Evolutionary conservation across 2,888 invertebrate genomes (phyloP), one percentile per base, ranked within the genome.

Genomic region (Antheraea yamamai): DNA sequence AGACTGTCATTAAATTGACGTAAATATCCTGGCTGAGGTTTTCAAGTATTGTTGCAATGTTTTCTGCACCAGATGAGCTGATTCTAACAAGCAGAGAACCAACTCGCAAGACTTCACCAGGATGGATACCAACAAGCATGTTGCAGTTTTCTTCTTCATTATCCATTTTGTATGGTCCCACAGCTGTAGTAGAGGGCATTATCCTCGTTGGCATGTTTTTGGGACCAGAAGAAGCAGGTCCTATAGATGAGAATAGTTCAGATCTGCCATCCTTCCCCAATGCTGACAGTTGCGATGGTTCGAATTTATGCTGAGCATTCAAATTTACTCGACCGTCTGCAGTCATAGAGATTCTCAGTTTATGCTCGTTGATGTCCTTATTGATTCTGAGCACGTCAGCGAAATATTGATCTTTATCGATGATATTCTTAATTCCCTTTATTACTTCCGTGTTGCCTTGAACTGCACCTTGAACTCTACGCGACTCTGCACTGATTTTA

Each of bases 401-500:
- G 80, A 96, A 95, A 80, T 95, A 95, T 77, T 96, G 95, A 79
- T 96, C 95, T 81, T 95, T 95, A 83, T 96, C 91, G 18, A 82
- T 82, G 71, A 96, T 95, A 80, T 90, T 95, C 73, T 92, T 89
- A 73, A 96, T 94, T 20, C 95, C 92, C 77, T 87, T 87, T 73
- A 96, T 96, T 1, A 96, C 95, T 85, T 96, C 96, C 0, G 95
- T 91, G 83, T 93, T 95, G 39, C 95, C 96, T 78, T 91, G 91
- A 1, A 92, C 83, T 12, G 91, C 81, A 39, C 95, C 95, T 80
- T 95, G 92, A 1, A 92, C 84, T 58, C 95, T 85, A 26, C 95
- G 88, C 0, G 96, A 95, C 82, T 96, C 95, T 2, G 95, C 95
- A 81, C 95, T 89, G 80, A 96, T 84, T 86, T 96, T 96, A 81